These are phyloP conservation scores for Acanthochromis polyacanthus DNA, from an alignment of 2,113 vertebrate genomes.

Conservation along the genomic window DNA sequence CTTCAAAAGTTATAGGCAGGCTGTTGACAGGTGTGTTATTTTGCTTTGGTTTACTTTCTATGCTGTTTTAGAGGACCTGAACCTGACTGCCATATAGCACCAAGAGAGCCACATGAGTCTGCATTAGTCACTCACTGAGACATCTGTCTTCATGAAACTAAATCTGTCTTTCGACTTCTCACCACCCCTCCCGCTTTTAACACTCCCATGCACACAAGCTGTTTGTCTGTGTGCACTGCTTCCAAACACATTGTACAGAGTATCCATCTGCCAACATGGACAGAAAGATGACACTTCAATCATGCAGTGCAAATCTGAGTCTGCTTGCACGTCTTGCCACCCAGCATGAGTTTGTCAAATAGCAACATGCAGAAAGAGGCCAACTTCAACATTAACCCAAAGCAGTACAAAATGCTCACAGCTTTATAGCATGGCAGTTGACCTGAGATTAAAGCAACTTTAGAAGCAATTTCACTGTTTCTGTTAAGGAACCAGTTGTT, in stretches of 20 bases:
- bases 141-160: conserved; percentile 36
- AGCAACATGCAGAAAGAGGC: conserved; percentile 51
- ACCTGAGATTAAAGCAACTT: conserved; percentile 20
- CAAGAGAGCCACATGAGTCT: conserved; percentile 5
- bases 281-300: conserved; percentile 64
- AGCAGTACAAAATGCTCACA: conserved; percentile 43
- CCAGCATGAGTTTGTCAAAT: conserved; percentile 59
- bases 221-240: conserved; percentile 40
- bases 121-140: conserved; percentile 5
- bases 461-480: background rate
- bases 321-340: conserved; percentile 58
- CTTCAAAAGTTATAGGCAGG: background rate
- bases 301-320: conserved; percentile 60
- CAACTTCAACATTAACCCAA: conserved; percentile 50
- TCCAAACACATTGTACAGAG: conserved; percentile 61
- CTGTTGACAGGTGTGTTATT: background rate
- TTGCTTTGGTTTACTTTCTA: background rate
- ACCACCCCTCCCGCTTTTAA: background rate
- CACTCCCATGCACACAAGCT: conserved; percentile 48
- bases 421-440: conserved; percentile 21
- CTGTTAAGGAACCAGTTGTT: no score
- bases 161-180: conserved; percentile 12
- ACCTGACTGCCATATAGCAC: background rate
- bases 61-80: background rate
- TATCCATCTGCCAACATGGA: conserved; percentile 62